These are phyloP conservation scores for Austrofundulus limnaeus DNA, from an alignment of 2,113 vertebrate genomes.

Conservation along the genomic window DNA sequence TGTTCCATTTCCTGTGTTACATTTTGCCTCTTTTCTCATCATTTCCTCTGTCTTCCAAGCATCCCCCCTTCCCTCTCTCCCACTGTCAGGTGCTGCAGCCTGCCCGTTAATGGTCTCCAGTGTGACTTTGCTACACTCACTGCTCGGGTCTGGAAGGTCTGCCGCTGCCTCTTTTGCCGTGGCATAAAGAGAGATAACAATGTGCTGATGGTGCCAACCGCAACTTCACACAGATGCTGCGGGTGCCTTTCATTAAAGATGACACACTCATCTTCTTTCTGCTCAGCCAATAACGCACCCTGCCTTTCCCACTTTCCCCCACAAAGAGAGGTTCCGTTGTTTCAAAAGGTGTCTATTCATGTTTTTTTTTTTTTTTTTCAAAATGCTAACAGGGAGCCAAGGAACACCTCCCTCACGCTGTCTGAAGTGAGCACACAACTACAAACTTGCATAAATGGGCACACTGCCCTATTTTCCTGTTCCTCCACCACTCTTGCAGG, in stretches of 20 bases:
- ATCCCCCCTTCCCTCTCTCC: conserved; percentile 17
- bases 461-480: conserved; percentile 10
- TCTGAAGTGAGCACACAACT: conserved; percentile 37
- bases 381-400: conserved; percentile 45
- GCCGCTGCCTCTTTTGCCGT: conserved; percentile 41
- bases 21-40: conserved; percentile 13
- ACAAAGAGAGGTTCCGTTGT: conserved; percentile 35
- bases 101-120: conserved; percentile 60
- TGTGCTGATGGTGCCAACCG: conserved; percentile 64
- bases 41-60: conserved; percentile 24
- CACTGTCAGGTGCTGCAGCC: conserved; percentile 42
- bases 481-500: conserved; percentile 1
- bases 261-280: conserved; percentile 56
- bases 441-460: conserved; percentile 11
- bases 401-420: conserved; percentile 38
- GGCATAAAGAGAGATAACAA: conserved; percentile 66
- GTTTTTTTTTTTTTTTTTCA: conserved; percentile 49
- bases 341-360: conserved; percentile 49
- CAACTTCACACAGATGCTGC: conserved; percentile 43
- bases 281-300: conserved; percentile 43
- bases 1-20: conserved; percentile 46
- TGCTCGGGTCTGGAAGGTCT: conserved; percentile 39
- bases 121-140: conserved; percentile 26
- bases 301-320: conserved; percentile 26
- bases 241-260: conserved; percentile 56